Base-by-base conservation (phyloP, 2,888 invertebrate species). In the Ceramica pisi region DNA sequence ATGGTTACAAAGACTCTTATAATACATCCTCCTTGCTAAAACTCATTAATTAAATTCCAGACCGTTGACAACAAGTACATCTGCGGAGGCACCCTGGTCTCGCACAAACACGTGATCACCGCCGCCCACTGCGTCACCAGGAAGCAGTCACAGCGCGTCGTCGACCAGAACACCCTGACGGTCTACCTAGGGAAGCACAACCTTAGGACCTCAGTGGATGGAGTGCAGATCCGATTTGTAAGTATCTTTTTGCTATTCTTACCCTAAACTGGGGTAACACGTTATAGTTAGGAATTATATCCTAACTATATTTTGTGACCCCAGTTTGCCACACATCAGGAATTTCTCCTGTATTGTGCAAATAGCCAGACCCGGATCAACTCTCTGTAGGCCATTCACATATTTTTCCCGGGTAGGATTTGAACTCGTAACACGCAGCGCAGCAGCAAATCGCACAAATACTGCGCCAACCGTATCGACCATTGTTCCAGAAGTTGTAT, bases 71-170 rank as follows among this genome's bases (percentile, higher is more conserved):
- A 94, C 87, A 96, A 95, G 71, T 97, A 97, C 91, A 97, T 96
- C 65, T 97, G 97, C 85, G 97, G 97, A 0, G 97, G 97, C 0
- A 97, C 97, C 0, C 92, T 97, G 35, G 95, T 97, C 8, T 94
- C 96, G 0, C 92, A 93, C 71, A 91, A 88, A 23, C 96, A 97
- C 86, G 94, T 97, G 38, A 88, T 97, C 81, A 97, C 97, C 14
- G 97, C 97, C 0, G 97, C 97, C 0, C 97, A 97, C 91, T 97
- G 97, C 89, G 97, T 97, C 68, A 97, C 97, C 0, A 89, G 92
- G 67, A 95, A 94, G 87, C 92, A 92, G 14, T 94, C 95, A 14
- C 90, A 82, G 56, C 87, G 92, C 0, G 72, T 93, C 0, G 95
- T 95, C 53, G 93, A 96, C 86, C 91, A 92, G 84, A 94, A 95